phyloP scores from a whole-genome alignment of 2,888 invertebrate genomes.

The Drosophila rubida region DNA sequence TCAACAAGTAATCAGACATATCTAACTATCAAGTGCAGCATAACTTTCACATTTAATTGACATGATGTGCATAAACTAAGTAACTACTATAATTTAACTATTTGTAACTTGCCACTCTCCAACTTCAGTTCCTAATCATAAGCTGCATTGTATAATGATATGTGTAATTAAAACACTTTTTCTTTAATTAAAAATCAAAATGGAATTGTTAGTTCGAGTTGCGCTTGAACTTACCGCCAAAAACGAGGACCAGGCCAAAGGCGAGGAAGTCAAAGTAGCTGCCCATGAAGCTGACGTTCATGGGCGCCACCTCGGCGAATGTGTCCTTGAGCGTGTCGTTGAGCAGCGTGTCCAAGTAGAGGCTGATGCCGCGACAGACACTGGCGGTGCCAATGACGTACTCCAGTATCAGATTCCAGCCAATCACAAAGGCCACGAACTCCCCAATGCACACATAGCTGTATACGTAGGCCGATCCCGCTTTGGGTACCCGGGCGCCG shows the following conservation, averaged over 20 bases:
- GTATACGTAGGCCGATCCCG: constrained; percentile 95
- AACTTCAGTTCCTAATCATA: no score
- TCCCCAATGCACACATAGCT: constrained; percentile 93
- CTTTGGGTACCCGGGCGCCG: constrained; percentile 92
- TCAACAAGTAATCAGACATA: no score
- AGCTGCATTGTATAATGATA: no score
- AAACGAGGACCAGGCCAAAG: constrained; percentile 87
- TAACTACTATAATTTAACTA: no score
- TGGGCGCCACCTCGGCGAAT: constrained; percentile 87
- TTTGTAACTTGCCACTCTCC: no score
- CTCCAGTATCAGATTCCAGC: constrained; percentile 96
- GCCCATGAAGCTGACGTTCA: constrained; percentile 87
- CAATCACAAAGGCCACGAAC: constrained; percentile 93
- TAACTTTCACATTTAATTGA: no score
- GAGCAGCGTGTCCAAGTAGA: constrained; percentile 89
- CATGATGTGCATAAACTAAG: no score
- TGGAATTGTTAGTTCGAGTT: no score
- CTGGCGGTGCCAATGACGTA: constrained; percentile 91
- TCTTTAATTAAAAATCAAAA: no score
- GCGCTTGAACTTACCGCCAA: constrained; percentile 87
- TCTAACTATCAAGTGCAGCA: no score
- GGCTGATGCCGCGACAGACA: constrained; percentile 91
- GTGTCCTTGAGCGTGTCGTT: constrained; percentile 88
- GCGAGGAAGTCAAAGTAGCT: constrained; percentile 91
- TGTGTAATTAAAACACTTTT: no score